Evolutionary conservation across 2,797 vertebrate species (phyloP), one percentile per base, ranked within the genome.

Genomic region (Sphaeramia orbicularis): DNA sequence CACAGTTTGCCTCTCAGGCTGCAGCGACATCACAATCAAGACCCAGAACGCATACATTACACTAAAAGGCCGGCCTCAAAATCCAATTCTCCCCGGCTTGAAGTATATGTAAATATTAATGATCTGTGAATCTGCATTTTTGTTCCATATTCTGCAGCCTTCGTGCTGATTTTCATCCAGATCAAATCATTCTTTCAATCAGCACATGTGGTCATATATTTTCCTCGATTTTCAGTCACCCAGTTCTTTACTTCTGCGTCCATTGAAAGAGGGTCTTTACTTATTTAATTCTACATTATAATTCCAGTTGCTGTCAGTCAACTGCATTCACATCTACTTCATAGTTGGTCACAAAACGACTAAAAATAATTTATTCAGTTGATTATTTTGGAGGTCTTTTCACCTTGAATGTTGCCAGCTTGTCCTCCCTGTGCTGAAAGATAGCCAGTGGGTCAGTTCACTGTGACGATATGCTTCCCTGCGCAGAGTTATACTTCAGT

Each of bases 71-170:
- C 76, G 19, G 77, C 73, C 71, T 74, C 65, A 67, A 87, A 87
- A 89, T 90, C 86, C 80, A 86, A 81, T 91, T 88, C 84, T 84
- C 81, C 36, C 69, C n/a, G 37, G 59, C 79, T 86, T 80, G 37
- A 77, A 87, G 77, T 80, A 70, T 79, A 78, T 86, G 86, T 91
- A 88, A 89, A 93, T 93, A 90, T 93, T 91, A 91, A 93, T 91
- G 89, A 82, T 81, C 69, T 73, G 62, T 75, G 65, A 53, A 82
- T 90, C 83, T 88, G 84, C 84, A 79, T 91, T 89, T 90, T 75
- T n/a, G 50, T 65, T 65, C 81, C 75, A 74, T 72, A 76, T 91
- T 91, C 63, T 76, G 66, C 42, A 40, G 65, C 38, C 47, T 65
- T 60, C 48, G 37, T 57, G 77, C 71, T 59, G 80, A 68, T 78